Evolutionary conservation across 2,888 invertebrate species (phyloP).

Genomic region (Campoletis raptor): DNA sequence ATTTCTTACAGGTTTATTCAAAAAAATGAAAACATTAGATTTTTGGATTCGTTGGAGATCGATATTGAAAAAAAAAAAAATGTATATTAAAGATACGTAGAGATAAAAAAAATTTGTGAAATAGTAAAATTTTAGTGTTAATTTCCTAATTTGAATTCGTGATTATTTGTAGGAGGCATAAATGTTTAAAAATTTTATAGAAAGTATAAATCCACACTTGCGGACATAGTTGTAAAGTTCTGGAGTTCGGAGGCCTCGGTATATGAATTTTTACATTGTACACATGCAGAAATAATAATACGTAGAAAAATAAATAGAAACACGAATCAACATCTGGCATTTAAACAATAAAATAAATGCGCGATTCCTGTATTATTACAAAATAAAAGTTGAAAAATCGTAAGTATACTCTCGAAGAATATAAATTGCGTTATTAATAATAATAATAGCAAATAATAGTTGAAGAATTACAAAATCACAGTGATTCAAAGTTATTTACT

Average conservation of each 20-base stretch:
- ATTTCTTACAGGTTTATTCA: slow-evolving; percentile 57
- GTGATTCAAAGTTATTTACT: background rate
- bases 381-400: slow-evolving; percentile 23
- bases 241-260: slow-evolving; percentile 56
- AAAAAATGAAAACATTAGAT: background rate
- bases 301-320: slow-evolving; percentile 12
- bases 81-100: background rate
- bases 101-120: background rate
- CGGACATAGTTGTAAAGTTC: slow-evolving; percentile 42
- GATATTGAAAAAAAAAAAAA: background rate
- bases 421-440: slow-evolving; percentile 55
- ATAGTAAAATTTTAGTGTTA: background rate
- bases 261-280: slow-evolving; percentile 34
- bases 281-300: slow-evolving; percentile 19
- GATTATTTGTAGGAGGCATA: too few species aligned
- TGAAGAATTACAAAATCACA: background rate
- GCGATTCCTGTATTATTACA: slow-evolving; percentile 42
- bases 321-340: slow-evolving; percentile 56
- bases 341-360: slow-evolving; percentile 63
- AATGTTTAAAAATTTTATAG: slow-evolving; percentile 47
- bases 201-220: slow-evolving; percentile 5
- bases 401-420: slow-evolving; percentile 28
- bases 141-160: background rate
- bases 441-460: background rate
- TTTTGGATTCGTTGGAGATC: background rate